Evolutionary conservation across 2,888 invertebrate genomes (phyloP).

Genomic region (Eristalis arbustorum): DNA sequence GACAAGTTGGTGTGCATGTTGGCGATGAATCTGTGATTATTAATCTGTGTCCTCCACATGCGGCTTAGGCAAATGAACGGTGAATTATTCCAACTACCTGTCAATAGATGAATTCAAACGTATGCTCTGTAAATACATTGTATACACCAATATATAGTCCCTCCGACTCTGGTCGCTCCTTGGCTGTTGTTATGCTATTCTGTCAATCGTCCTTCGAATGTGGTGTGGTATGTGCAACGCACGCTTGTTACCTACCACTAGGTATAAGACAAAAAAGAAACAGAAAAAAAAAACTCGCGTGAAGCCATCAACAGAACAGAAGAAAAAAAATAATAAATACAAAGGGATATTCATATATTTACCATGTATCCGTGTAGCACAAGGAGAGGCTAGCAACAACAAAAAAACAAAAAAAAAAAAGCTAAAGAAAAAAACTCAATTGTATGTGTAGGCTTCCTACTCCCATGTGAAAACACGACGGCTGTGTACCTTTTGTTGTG

Average conservation of each 20-base stretch:
- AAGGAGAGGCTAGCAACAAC: background rate
- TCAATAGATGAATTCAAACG: background rate
- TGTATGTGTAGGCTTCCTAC: background rate
- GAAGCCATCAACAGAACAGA: background rate
- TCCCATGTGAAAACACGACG: background rate
- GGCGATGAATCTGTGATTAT: no score
- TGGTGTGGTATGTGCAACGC: constrained; percentile 3
- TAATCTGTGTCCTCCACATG: no score
- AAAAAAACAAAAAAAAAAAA: background rate
- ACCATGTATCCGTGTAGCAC: background rate
- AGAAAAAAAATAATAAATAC: constrained; percentile 6
- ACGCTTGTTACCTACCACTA: background rate
- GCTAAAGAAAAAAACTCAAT: background rate
- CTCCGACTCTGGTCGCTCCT: background rate
- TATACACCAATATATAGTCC: background rate
- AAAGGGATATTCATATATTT: constrained; percentile 12
- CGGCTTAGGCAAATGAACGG: background rate
- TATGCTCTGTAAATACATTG: background rate
- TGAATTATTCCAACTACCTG: background rate
- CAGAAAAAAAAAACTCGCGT: constrained; percentile 9
- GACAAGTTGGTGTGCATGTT: background rate
- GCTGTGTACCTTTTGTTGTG: background rate
- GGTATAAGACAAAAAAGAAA: background rate
- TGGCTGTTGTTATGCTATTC: background rate
- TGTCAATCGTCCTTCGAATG: constrained; percentile 33